Percentiles rank a stretch among this genome's conserved stretches.
Conservation (phyloP, 1,140 invertebrate genomes). For the Physella acuta region DNA sequence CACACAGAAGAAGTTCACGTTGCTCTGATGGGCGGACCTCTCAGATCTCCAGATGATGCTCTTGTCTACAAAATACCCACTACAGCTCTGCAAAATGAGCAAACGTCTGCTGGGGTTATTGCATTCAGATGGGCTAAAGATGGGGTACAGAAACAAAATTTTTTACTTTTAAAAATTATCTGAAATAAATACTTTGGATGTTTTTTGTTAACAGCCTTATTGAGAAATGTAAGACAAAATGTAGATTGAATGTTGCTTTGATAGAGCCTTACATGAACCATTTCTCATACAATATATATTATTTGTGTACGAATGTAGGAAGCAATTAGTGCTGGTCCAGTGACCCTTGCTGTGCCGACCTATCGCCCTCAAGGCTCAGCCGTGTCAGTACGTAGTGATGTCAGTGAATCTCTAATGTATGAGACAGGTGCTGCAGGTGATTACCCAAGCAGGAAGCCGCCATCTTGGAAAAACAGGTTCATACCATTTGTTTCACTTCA, state of each 20-base stretch:
- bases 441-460: conserved; percentile 8
- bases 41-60: conserved; percentile 47
- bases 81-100: conserved; percentile 50
- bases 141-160: no score
- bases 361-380: conserved; percentile 4
- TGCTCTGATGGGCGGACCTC: conserved; percentile 46
- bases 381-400: conserved; percentile 13
- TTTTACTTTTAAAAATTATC: no score
- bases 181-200: no score
- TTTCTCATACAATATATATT: no score
- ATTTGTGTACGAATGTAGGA: not conserved
- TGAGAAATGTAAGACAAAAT: no score
- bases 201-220: no score
- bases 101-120: conserved; percentile 44
- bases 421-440: conserved; percentile 10
- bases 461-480: conserved; percentile 14
- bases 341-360: conserved; percentile 6
- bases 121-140: conserved; percentile 42
- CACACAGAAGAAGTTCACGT: conserved; percentile 39
- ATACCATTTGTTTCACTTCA: no score
- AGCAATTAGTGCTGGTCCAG: not conserved
- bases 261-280: no score
- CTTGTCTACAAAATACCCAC: conserved; percentile 51
- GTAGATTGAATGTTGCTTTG: no score
- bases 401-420: conserved; percentile 8